Evolutionary conservation across 1,140 invertebrate species (phyloP).

Genomic region (Nephotettix cincticeps): DNA sequence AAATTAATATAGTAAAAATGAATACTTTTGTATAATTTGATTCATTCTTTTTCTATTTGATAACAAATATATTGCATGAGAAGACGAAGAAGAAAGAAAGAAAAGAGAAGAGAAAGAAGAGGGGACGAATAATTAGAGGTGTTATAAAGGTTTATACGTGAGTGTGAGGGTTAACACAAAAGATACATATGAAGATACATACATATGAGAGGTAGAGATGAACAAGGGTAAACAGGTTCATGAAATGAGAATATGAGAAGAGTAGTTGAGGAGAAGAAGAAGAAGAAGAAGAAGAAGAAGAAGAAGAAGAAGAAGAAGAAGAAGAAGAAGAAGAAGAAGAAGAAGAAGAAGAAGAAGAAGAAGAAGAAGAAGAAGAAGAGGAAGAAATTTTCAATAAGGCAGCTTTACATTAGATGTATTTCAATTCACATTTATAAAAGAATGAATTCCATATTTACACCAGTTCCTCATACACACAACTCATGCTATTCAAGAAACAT

Average conservation of each 20-base stretch:
- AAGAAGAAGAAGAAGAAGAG: neutral
- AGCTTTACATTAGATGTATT: no score
- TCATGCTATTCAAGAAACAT: neutral
- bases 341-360: neutral
- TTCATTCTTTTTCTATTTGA: no score
- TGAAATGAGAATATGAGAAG: no score
- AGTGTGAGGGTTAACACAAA: neutral
- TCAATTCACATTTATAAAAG: no score
- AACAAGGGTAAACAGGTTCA: no score
- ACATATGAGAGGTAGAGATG: neutral
- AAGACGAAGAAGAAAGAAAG: neutral
- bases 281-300: neutral
- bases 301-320: neutral
- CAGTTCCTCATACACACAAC: no score
- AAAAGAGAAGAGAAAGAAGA: neutral
- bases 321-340: neutral
- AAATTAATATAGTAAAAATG: no score
- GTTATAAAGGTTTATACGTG: no score
- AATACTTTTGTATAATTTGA: no score
- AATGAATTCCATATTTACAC: no score
- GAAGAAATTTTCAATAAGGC: neutral
- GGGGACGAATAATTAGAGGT: neutral
- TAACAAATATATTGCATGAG: no score
- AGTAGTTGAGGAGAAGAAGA: no score
- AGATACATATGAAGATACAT: neutral